Conservation (phyloP, 2,888 invertebrate genomes). For the Pterostichus madidus region DNA sequence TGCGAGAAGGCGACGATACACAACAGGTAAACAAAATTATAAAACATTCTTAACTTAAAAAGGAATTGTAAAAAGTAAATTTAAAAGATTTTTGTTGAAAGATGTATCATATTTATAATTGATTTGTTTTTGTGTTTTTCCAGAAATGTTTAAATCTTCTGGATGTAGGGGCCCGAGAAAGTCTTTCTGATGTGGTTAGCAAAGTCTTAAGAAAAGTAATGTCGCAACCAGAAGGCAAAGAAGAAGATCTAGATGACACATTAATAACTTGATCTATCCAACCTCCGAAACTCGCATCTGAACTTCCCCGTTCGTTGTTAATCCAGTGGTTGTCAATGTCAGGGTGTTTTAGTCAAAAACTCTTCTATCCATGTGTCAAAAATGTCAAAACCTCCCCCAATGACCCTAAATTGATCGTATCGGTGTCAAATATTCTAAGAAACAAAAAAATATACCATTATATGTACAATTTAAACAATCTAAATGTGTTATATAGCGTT, state of each 20-base stretch:
- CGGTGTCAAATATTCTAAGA: constrained; percentile 46
- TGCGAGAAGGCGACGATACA: constrained; percentile 86
- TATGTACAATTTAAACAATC: constrained; percentile 11
- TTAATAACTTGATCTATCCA: constrained; percentile 85
- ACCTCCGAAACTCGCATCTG: not conserved
- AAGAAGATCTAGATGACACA: constrained; percentile 96
- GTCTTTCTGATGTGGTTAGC: constrained; percentile 92
- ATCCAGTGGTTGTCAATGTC: constrained; percentile 56
- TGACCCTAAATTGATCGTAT: not conserved
- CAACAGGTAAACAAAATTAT: constrained; percentile 81
- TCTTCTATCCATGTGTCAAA: constrained; percentile 58
- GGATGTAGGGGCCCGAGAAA: constrained; percentile 93
- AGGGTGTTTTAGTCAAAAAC: constrained; percentile 43
- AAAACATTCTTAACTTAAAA: not conserved
- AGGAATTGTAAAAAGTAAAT: not conserved
- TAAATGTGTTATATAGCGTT: constrained; percentile 14
- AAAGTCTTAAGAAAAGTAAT: constrained; percentile 91
- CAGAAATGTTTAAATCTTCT: constrained; percentile 87
- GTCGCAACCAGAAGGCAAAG: constrained; percentile 89
- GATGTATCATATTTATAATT: not conserved
- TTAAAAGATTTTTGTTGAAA: not conserved
- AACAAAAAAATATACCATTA: constrained; percentile 16
- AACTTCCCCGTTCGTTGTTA: constrained; percentile 32
- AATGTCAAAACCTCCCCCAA: constrained; percentile 11
- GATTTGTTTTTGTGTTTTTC: constrained; percentile 70